These are phyloP conservation scores for Galagoides demidoff DNA, from an alignment of 2,797 vertebrate genomes.

Conservation along the genomic window DNA sequence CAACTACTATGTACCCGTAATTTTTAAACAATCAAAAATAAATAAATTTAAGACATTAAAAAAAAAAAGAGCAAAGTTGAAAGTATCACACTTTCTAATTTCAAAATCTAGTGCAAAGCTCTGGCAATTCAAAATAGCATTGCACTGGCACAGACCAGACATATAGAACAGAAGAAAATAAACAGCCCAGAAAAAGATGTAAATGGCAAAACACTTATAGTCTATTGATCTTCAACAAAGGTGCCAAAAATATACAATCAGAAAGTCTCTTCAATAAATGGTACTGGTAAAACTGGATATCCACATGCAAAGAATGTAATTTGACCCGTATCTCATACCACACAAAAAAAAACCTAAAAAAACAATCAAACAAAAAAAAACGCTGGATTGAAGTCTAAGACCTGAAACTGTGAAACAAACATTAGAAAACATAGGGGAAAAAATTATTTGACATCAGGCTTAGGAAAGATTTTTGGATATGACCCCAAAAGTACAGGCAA, in stretches of 20 bases:
- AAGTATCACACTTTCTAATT: neutral
- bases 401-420: neutral
- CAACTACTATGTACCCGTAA: neutral
- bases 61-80: neutral
- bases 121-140: neutral
- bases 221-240: neutral
- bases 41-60: neutral
- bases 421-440: neutral
- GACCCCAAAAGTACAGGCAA: neutral
- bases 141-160: neutral
- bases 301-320: neutral
- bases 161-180: neutral
- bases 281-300: neutral
- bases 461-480: neutral
- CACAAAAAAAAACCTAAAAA: neutral
- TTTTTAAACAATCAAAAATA: neutral
- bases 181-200: neutral
- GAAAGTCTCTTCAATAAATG: neutral
- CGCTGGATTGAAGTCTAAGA: neutral
- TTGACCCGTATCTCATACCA: neutral
- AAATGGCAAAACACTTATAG: neutral
- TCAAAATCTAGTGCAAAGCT: neutral
- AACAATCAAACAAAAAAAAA: no score
- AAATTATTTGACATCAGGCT: neutral
- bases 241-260: neutral